Base-by-base conservation (phyloP, 35 echinoderm and acorn worm species). In the Ptychodera flava region DNA sequence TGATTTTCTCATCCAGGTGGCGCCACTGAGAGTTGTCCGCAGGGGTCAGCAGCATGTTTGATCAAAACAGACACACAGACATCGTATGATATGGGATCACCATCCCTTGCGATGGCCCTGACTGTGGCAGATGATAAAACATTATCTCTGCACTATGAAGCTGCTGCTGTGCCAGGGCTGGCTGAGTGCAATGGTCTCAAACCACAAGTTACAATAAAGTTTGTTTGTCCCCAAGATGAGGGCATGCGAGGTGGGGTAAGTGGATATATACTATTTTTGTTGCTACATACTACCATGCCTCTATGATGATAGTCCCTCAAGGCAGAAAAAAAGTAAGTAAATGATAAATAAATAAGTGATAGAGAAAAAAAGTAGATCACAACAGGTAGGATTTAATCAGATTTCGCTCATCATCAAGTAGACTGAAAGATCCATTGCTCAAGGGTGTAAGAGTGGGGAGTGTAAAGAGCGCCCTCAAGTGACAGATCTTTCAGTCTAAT, bases 141-240 rank as follows among this genome's bases (percentile, higher is more conserved):
- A 1, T 37, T 28, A 10, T 14, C 82, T 28, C 33, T 83, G 16
- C 30, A 37, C 29, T 83, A 83, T 83, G 82, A 99, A 32, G 75
- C 33, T 28, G 38, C n/a, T 16, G 33, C 28, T 28, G 77, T 1
- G 16, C 22, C 45, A 12, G 78, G 33, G 34, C 84, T 82, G 0
- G 34, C 75, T 45, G 85, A 38, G 14, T 99, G 95, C 76, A 79
- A 86, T 34, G 90, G 92, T 15, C 87, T 88, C 45, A 86, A 78
- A 10, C 92, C 95, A 0, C 31, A 33, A 28, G 82, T 89, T 1
- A 99, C 88, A 16, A 90, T 99, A 37, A 78, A 78, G 2, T 99
- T 99, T 82, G 88, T 94, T 0, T 99, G 95, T 82, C 95, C 95
- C 0, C 38, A 90, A 78, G 95, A 99, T 78, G 89, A 80, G n/a